These are phyloP conservation scores for Phrynosoma blainvillii DNA, from an alignment of 2,113 vertebrate genomes.

Conservation along the genomic window DNA sequence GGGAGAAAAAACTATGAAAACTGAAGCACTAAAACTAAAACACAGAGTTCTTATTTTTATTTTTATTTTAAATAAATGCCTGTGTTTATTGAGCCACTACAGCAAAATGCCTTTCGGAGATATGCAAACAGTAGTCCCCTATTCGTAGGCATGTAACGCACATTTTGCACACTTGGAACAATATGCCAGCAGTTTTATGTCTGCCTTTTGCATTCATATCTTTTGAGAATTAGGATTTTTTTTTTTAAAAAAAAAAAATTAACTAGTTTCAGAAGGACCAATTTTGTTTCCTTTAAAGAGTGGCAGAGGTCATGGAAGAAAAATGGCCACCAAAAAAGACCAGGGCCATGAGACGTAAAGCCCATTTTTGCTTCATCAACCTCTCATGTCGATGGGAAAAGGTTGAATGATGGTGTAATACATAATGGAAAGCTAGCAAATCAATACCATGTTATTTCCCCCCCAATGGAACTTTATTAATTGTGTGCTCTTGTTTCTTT, in stretches of 20 bases:
- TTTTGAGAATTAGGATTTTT: not conserved
- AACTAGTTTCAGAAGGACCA: not conserved
- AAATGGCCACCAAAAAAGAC: slow-evolving; percentile 8
- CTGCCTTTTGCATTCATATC: not conserved
- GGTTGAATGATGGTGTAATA: slow-evolving; percentile 49
- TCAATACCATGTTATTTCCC: slow-evolving; percentile 59
- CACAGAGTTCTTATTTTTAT: not conserved
- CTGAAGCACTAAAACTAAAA: not conserved
- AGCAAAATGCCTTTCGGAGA: not conserved
- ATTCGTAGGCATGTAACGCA: not conserved
- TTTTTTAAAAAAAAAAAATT: not conserved
- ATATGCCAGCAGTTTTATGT: not conserved
- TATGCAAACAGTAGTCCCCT: slow-evolving; percentile 4
- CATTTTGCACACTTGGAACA: slow-evolving; percentile 8
- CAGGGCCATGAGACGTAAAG: slow-evolving; percentile 38
- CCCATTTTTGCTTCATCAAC: slow-evolving; percentile 34
- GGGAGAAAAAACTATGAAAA: not conserved
- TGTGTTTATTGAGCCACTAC: not conserved
- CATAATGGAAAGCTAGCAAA: slow-evolving; percentile 57
- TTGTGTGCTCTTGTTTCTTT: slow-evolving; percentile 31
- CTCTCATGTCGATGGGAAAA: slow-evolving; percentile 16
- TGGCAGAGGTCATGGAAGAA: not conserved
- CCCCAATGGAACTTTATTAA: slow-evolving; percentile 57
- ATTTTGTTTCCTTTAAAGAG: not conserved
- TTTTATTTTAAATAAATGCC: not conserved